These are phyloP conservation scores for Empidonax traillii DNA, from an alignment of 2,113 vertebrate species.

Conservation along the genomic window DNA sequence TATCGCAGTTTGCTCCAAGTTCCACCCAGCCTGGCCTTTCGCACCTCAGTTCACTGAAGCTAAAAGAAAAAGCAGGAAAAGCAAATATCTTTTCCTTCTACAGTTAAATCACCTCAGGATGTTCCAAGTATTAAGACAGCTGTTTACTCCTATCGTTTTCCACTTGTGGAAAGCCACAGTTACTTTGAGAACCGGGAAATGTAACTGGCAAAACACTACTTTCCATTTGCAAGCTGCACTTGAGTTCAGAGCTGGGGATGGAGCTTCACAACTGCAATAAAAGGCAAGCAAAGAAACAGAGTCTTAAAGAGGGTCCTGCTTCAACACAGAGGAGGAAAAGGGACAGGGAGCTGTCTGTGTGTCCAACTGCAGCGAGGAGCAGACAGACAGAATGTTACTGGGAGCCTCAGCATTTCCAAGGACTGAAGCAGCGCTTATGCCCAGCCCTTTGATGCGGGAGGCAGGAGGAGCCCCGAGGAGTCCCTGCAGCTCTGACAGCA, in stretches of 20 bases:
- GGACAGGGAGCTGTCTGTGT: accelerated
- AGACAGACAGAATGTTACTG: background rate
- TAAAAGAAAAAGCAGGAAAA: background rate
- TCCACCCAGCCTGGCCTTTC: background rate
- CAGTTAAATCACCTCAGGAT: background rate
- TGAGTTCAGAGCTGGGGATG: background rate
- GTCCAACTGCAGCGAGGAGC: background rate
- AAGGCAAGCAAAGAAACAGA: background rate
- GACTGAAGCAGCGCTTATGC: background rate
- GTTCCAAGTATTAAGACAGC: background rate
- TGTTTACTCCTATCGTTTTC: background rate
- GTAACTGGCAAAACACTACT: background rate
- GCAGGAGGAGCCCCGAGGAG: background rate
- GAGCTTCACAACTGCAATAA: background rate
- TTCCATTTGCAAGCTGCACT: background rate
- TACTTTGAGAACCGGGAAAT: background rate
- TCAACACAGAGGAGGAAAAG: background rate
- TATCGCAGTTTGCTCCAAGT: background rate
- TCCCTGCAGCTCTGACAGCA: background rate
- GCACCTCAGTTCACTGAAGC: background rate
- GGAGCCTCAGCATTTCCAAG: background rate
- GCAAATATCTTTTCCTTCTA: background rate
- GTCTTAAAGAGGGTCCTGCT: background rate
- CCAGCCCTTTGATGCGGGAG: background rate
- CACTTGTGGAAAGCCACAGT: background rate